Evolutionary conservation across 2,797 vertebrate genomes (phyloP), one percentile per base, ranked within the genome.

Genomic region (Lutjanus campechanus): DNA sequence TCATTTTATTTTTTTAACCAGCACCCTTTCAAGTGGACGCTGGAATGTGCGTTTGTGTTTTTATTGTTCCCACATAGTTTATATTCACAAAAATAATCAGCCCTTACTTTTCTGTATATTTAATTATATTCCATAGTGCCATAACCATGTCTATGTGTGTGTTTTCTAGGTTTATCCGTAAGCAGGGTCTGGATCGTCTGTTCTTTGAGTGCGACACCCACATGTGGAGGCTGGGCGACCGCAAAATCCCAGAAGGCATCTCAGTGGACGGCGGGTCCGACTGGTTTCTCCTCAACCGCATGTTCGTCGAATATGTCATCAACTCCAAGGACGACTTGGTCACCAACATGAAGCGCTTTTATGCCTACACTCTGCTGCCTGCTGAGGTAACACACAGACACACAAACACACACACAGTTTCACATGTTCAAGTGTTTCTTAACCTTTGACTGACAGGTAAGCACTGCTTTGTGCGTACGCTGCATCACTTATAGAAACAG

Each of bases 181-280:
- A 99, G 44, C 98, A 99, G 78, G 98, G 98, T 7, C 94, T 99
- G 87, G 98, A 99, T 69, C 94, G 98, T 43, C 97, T 99, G 12
- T 99, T 99, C 94, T 96, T 95, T 43, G 98, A 99, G 91, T 99
- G 98, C 0, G 98, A 99, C 10, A 98, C 97, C 0, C 98, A 99
- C 94, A 99, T 99, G 98, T 99, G 98, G 98, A 96, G 98, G 69
- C 96, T 99, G 49, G 98, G 98, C 0, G 98, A 99, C 89, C 94
- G 98, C 49, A 97, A 96, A 85, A 99, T 99, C 91, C 98, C 98
- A 0, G 98, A 99, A 59, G 98, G 97, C 88, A 96, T 99, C 16
- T 92, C 97, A 0, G 97, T 99, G 0, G 98, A 99, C 1, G 98
- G 98, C 0, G 98, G 98, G 0, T 99, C 98, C 0, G 98, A 99